phyloP scores from a whole-genome alignment of 2,888 invertebrate genomes.

The Drosophila ezoana region DNA sequence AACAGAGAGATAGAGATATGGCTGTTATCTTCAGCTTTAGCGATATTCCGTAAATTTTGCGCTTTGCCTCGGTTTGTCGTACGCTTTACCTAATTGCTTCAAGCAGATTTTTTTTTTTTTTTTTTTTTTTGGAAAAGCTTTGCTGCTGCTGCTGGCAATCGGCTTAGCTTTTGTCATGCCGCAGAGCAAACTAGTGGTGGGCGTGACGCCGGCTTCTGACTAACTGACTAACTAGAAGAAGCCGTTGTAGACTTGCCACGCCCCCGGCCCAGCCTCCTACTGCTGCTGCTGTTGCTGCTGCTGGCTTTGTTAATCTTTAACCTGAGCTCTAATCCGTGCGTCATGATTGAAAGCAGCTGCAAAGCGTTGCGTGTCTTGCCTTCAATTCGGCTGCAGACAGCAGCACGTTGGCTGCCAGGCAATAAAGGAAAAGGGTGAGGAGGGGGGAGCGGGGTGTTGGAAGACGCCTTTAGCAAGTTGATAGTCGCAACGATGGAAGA shows the following conservation, averaged over 20 bases:
- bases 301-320: constrained; percentile 72
- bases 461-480: constrained; percentile 26
- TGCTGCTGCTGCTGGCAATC: constrained; percentile 24
- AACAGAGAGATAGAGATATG: not conserved
- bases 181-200: constrained; percentile 29
- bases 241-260: constrained; percentile 10
- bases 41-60: not conserved
- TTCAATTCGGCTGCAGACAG: constrained; percentile 21
- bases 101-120: constrained; percentile 4
- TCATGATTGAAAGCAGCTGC: constrained; percentile 78
- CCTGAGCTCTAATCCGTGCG: constrained; percentile 76
- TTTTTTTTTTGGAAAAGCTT: constrained; percentile 1
- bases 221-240: constrained; percentile 27
- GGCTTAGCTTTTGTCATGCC: constrained; percentile 43
- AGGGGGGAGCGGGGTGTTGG: not conserved
- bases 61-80: too few species aligned
- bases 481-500: constrained; percentile 25
- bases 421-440: not conserved
- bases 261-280: not conserved
- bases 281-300: not conserved
- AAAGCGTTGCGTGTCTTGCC: constrained; percentile 57
- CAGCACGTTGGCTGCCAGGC: constrained; percentile 5
- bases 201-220: constrained; percentile 28
- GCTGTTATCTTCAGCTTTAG: not conserved
- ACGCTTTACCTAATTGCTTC: constrained; percentile 5